These are phyloP conservation scores for Hiodon tergisus DNA, from an alignment of 2,113 vertebrate genomes.

Conservation along the genomic window DNA sequence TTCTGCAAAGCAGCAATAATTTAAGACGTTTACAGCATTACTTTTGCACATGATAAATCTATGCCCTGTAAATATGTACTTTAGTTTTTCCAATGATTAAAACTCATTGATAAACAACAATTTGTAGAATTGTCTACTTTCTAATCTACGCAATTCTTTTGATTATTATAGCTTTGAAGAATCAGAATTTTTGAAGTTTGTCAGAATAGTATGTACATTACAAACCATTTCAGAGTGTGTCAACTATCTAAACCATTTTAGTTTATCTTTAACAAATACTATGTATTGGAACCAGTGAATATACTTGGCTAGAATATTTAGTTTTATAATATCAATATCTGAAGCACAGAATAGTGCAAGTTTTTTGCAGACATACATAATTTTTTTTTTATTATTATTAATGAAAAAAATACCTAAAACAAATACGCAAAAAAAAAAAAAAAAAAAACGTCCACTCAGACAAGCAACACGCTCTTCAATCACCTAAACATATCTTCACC, in stretches of 20 bases:
- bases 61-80: conserved; percentile 29
- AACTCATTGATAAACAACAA: conserved; percentile 24
- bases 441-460: background rate
- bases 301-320: too few relatives aligned
- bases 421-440: background rate
- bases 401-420: background rate
- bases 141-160: background rate
- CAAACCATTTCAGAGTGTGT: too few relatives aligned
- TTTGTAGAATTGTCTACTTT: background rate
- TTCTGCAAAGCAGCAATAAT: conserved; percentile 11
- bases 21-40: conserved; percentile 42
- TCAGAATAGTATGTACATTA: too few relatives aligned
- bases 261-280: too few relatives aligned
- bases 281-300: too few relatives aligned
- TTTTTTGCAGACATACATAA: background rate
- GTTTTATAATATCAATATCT: background rate
- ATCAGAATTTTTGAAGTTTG: background rate
- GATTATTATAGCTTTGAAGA: background rate
- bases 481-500: background rate
- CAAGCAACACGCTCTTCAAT: background rate
- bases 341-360: background rate
- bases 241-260: too few relatives aligned
- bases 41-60: conserved; percentile 52
- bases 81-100: conserved; percentile 31
- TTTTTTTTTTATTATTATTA: background rate